Conservation (phyloP, 2,888 invertebrate genomes). For the Coelinius sp. region DNA sequence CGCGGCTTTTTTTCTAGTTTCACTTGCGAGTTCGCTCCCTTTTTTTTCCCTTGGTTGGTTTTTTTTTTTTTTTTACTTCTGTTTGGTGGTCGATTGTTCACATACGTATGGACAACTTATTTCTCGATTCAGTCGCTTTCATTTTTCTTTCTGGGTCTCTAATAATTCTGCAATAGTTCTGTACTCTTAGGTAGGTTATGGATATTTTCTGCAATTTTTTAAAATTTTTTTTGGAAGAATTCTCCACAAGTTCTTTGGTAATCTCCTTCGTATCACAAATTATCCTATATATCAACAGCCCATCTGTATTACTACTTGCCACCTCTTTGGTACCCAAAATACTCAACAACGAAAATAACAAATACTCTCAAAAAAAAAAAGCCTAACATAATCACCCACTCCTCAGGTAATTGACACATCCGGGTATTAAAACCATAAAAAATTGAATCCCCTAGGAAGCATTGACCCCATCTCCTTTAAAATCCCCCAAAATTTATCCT, state of each 20-base stretch:
- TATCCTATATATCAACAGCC: conserved; percentile 48
- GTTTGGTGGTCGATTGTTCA: not conserved
- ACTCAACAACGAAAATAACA: not conserved
- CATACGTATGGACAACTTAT: not conserved
- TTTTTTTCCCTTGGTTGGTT: conserved; percentile 1
- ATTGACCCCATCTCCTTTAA: too few species aligned
- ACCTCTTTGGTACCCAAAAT: conserved; percentile 4
- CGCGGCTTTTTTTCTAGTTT: not conserved
- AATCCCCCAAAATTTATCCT: conserved; percentile 17
- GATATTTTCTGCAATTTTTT: too few species aligned
- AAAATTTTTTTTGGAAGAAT: too few species aligned
- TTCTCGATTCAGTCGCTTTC: not conserved
- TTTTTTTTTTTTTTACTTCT: conserved; percentile 13
- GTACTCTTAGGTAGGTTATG: not conserved
- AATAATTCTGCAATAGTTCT: not conserved
- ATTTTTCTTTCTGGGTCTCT: not conserved
- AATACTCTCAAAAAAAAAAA: not conserved
- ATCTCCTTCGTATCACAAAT: conserved; percentile 54
- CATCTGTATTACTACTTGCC: not conserved
- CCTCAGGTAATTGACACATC: conserved; percentile 45
- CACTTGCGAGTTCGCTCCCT: not conserved
- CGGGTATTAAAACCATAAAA: not conserved
- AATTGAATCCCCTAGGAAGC: not conserved
- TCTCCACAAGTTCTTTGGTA: conserved; percentile 47
- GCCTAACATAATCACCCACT: conserved; percentile 4